phyloP scores from a whole-genome alignment of 2,113 vertebrate species.

The Calidris pygmaea region DNA sequence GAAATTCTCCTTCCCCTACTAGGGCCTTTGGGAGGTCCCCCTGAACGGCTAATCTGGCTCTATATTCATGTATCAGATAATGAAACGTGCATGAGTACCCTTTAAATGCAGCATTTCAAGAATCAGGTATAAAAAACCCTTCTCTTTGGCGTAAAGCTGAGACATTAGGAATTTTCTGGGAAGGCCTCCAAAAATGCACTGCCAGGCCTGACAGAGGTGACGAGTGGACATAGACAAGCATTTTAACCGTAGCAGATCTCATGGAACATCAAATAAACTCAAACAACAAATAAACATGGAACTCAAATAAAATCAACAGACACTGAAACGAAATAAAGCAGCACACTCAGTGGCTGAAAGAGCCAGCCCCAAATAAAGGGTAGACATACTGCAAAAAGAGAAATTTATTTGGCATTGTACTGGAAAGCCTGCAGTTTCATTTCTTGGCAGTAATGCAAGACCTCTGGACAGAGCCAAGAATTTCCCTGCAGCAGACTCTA shows the following conservation, averaged over 20 bases:
- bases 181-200: not conserved
- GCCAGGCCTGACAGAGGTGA: not conserved
- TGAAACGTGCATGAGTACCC: not conserved
- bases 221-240: conserved; percentile 13
- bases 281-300: no score
- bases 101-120: not conserved
- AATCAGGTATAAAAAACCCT: not conserved
- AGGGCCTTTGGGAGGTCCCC: not conserved
- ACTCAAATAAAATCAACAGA: not conserved
- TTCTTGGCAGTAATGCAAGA: conserved; percentile 1
- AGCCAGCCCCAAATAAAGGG: not conserved
- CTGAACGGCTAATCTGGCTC: not conserved
- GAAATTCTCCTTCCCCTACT: not conserved
- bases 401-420: not conserved
- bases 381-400: not conserved
- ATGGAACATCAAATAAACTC: not conserved
- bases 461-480: conserved; percentile 1
- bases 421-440: not conserved
- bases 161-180: conserved; percentile 1
- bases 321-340: not conserved
- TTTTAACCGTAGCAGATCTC: not conserved
- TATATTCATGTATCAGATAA: not conserved
- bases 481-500: not conserved
- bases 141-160: not conserved
- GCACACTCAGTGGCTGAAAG: not conserved